phyloP scores from a whole-genome alignment of 2,113 vertebrate species.

The Lontra canadensis region DNA sequence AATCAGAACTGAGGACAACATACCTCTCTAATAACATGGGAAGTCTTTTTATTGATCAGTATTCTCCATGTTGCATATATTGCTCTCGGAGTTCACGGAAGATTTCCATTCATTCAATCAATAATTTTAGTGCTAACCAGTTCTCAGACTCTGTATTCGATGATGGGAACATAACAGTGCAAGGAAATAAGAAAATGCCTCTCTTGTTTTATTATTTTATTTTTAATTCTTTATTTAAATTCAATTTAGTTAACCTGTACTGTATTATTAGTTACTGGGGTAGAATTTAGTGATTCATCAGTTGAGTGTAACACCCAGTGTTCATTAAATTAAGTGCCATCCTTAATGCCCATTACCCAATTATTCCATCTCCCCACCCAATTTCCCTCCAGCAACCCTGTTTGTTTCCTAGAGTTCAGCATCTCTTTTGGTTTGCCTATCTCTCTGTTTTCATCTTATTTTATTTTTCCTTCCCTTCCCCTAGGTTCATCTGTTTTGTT shows the following conservation, averaged over 20 bases:
- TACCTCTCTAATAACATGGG: background rate
- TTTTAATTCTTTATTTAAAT: background rate
- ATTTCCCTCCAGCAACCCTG: background rate
- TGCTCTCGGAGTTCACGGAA: background rate
- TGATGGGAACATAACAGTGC: background rate
- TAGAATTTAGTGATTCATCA: background rate
- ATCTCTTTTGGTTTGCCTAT: background rate
- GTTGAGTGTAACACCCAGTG: background rate
- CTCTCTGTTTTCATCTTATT: background rate
- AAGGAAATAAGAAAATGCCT: background rate
- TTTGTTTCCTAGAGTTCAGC: background rate
- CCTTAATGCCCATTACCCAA: background rate
- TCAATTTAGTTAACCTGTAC: background rate
- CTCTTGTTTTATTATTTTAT: background rate
- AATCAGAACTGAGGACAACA: background rate
- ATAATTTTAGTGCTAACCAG: background rate
- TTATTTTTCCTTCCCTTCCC: background rate
- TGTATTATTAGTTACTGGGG: background rate
- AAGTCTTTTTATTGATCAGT: background rate
- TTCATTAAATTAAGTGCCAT: background rate
- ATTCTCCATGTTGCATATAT: background rate
- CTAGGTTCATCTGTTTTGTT: background rate
- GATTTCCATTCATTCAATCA: background rate
- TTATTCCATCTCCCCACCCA: background rate
- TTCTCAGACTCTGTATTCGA: background rate